Percentiles rank a stretch among this genome's conserved stretches.
Conservation (phyloP, 2,888 invertebrate genomes). For the Subacronicta megacephala region DNA sequence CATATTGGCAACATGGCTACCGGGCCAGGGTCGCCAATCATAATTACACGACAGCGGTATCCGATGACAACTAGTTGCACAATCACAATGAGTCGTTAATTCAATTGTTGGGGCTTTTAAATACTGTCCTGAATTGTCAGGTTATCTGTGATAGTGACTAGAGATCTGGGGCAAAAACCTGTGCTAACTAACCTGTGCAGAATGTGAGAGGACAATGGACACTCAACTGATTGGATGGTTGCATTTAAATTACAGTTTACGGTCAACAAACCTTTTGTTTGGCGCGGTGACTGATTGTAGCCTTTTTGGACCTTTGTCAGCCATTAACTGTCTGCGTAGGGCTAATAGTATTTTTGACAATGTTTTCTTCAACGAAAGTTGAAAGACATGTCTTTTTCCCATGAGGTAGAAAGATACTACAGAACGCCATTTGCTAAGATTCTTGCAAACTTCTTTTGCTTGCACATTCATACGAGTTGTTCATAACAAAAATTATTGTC, state of each 20-base stretch:
- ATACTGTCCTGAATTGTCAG: slow-evolving; percentile 9
- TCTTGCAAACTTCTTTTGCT: no score
- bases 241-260: slow-evolving; percentile 22
- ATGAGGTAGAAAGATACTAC: no score
- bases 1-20: slow-evolving; percentile 67
- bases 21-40: slow-evolving; percentile 68
- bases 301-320: slow-evolving; percentile 11
- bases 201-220: slow-evolving; percentile 34
- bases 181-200: slow-evolving; percentile 17
- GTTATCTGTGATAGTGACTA: slow-evolving; percentile 3
- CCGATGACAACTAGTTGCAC: slow-evolving; percentile 65
- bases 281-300: slow-evolving; percentile 14
- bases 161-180: slow-evolving; percentile 30
- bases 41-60: slow-evolving; percentile 62
- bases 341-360: no score
- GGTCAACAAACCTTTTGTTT: slow-evolving; percentile 28
- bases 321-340: no score
- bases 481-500: no score
- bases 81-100: slow-evolving; percentile 55
- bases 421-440: no score
- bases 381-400: no score
- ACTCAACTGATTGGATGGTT: slow-evolving; percentile 26
- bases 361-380: no score
- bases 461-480: no score
- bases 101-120: slow-evolving; percentile 39